Base-by-base conservation (phyloP, 2,888 invertebrate genomes). In the Drosophila imparisetae region DNA sequence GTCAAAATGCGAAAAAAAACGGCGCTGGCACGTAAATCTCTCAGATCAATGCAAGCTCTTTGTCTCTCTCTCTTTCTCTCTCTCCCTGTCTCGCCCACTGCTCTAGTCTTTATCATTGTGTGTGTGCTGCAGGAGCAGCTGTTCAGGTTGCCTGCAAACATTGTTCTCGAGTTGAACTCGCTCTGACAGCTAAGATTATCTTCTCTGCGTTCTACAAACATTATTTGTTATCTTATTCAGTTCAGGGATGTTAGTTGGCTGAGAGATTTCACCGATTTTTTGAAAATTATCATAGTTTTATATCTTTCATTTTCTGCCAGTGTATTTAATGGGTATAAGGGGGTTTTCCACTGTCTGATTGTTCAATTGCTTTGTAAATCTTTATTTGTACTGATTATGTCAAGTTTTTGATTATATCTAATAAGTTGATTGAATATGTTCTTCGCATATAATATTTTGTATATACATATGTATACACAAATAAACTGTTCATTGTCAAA, bases 31-130 rank as follows among this genome's bases (percentile, higher is more conserved):
- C 76, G 70, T 75, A 70, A 66, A 68, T 59, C 70, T 18, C 59
- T 48, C 38, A 40, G 74, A 65, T 80, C 74, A 80, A 77, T 81
- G 80, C 66, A 71, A 78, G 74, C 72, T 81, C 81, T 67, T 82
- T 82, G 83, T 81, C 32, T 11, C 21, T 1, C 24, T 50, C 18
- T 45, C 18, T 24, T 24, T 18, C 13, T 40, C 21, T 45, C 18
- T 24, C 30, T 13, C 6, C 4, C 21, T 13, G 21, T 21, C 45
- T 7, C 13, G 3, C 40, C 18, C 6, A 18, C 21, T 52, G 21
- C 29, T 6, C 18, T 21, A 21, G 10, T 18, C 21, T 34, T 3
- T 1, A 29, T 54, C 21, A 24, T 3, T 27, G n/a, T 8, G 29
- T 59, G 4, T 27, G 24, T 32, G 36, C 21, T 18, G 32, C 36